Conservation (phyloP, 2,113 vertebrate genomes). For the Platichthys stellatus region DNA sequence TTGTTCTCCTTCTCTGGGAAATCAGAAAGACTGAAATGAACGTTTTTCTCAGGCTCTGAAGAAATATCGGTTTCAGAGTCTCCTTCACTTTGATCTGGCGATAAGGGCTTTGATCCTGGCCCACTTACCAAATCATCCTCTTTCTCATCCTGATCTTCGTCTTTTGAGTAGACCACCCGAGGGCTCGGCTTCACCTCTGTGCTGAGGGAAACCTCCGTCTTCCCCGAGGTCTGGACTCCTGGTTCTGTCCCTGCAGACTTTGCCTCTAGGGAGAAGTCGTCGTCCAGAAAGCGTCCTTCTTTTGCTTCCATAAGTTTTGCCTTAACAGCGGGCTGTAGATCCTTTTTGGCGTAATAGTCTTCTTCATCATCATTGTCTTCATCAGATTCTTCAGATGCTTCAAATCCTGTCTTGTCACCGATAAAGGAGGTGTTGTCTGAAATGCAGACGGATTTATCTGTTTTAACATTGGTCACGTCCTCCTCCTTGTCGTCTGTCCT, state of each 20-base stretch:
- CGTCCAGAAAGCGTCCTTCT: conserved; percentile 92
- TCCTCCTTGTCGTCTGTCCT: conserved; percentile 74
- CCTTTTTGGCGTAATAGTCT: conserved; percentile 66
- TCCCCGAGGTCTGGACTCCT: conserved; percentile 48
- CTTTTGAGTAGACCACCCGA: conserved; percentile 71
- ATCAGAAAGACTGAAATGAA: conserved; percentile 79
- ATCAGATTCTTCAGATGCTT: conserved; percentile 74
- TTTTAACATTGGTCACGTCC: conserved; percentile 14
- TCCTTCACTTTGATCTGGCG: conserved; percentile 52
- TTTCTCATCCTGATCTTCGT: conserved; percentile 63
- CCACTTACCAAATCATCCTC: conserved; percentile 63
- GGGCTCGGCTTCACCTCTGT: conserved; percentile 58
- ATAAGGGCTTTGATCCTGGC: conserved; percentile 42
- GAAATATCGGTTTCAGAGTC: conserved; percentile 36
- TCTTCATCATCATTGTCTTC: conserved; percentile 77
- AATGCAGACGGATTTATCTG: conserved; percentile 62
- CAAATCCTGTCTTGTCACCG: conserved; percentile 85
- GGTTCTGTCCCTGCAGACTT: conserved; percentile 64
- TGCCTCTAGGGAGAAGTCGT: conserved; percentile 80
- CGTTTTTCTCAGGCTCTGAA: conserved; percentile 77
- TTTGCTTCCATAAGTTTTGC: conserved; percentile 88
- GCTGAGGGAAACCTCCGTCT: conserved; percentile 54
- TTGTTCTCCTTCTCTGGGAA: conserved; percentile 74
- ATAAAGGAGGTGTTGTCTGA: conserved; percentile 64
- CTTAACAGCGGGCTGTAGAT: conserved; percentile 76